Evolutionary conservation across 2,113 vertebrate species (phyloP), one percentile per base, ranked within the genome.

Genomic region (Dasyurus viverrinus): DNA sequence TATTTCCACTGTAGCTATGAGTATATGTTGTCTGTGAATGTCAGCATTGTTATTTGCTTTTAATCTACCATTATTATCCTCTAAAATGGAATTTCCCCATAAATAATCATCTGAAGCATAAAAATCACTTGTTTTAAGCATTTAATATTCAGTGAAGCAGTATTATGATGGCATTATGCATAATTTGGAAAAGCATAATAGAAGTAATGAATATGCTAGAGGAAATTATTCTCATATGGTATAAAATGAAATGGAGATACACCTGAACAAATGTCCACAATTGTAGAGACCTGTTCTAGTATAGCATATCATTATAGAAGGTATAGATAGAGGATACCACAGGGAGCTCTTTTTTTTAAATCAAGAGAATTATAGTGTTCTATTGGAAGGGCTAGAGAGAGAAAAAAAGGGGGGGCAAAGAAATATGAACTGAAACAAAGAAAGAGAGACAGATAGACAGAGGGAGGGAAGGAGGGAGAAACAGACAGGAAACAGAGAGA

Each of bases 101-200:
- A 96, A 96, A 93, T 97, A 96, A 95, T 95, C 54, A 95, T 12
- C 84, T 94, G 84, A 94, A 91, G 89, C 94, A 92, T 96, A 95
- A 97, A 97, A 96, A 84, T 90, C 42, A 89, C 92, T 95, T 47
- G 25, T 95, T 53, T 93, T 53, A 55, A 30, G 89, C 93, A 91
- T 93, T 94, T 97, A 95, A 90, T 95, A 95, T 92, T 96, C 68
- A 95, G 57, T 94, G 94, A 96, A 95, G 36, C 60, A 94, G 92
- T 68, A 84, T 93, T 91, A 94, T 93, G 60, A 55, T 12, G 53
- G 68, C 46, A 92, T 57, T 52, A 46, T 89, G 53, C 50, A 93
- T 95, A 96, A 93, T 97, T 89, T 95, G 53, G 36, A 94, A 55
- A 93, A 50, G 1, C 46, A 93, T 55, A 53, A 53, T 22, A 96